These are phyloP conservation scores for Drosophila sucinea DNA, from an alignment of 1,140 invertebrate genomes.

Conservation along the genomic window DNA sequence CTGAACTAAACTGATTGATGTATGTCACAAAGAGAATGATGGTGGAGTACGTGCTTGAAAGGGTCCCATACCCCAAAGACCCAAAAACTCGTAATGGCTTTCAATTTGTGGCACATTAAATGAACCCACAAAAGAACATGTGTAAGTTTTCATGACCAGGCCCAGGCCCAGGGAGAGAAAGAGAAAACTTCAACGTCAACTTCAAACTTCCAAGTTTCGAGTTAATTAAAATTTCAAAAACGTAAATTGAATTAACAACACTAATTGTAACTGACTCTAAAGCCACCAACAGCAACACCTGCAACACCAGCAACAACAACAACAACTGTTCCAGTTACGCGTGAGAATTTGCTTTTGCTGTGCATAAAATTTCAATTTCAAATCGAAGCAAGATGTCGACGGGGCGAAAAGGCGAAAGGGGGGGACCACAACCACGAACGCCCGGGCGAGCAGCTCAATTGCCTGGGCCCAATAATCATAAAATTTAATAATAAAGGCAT, in stretches of 20 bases:
- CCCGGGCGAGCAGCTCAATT: conserved; percentile 70
- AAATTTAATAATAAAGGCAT: conserved; percentile 82
- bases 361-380: conserved; percentile 77
- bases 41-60: conserved; percentile 36
- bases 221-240: conserved; percentile 78
- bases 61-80: conserved; percentile 3
- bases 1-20: conserved; percentile 58
- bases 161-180: conserved; percentile 17
- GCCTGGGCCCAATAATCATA: conserved; percentile 75
- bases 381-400: conserved; percentile 35
- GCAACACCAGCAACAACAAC: conserved; percentile 17
- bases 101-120: conserved; percentile 80
- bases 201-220: conserved; percentile 33
- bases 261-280: conserved; percentile 64
- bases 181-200: conserved; percentile 6
- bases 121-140: conserved; percentile 64
- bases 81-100: conserved; percentile 66
- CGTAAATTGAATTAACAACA: conserved; percentile 78
- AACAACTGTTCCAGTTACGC: conserved; percentile 77
- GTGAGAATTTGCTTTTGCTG: conserved; percentile 67
- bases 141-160: conserved; percentile 45
- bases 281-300: conserved; percentile 3
- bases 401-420: not conserved
- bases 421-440: conserved; percentile 8
- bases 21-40: conserved; percentile 39